Conservation (phyloP, 2,797 vertebrate species). For the Anas bahamensis region DNA sequence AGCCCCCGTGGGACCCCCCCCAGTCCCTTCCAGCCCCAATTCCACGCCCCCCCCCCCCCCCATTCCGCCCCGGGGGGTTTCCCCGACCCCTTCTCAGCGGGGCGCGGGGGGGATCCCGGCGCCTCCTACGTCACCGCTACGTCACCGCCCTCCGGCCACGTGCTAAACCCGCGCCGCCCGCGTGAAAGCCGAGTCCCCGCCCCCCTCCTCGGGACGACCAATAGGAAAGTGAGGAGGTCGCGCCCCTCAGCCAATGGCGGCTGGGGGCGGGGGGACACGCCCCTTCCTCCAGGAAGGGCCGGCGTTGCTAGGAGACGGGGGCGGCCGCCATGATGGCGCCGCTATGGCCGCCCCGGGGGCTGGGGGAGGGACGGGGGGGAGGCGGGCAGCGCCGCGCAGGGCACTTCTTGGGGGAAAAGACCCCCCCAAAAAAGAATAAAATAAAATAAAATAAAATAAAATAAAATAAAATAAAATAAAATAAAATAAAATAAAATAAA, state of each 20-base stretch:
- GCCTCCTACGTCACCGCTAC: background rate
- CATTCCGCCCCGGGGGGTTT: no score
- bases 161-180: background rate
- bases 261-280: background rate
- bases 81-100: no score
- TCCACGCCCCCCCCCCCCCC: no score
- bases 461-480: no score
- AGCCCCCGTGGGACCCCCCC: no score
- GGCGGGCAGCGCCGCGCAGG: no score
- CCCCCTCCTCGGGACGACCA: background rate
- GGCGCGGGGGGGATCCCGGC: background rate
- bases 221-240: accelerated
- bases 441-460: no score
- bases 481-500: no score
- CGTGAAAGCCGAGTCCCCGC: background rate
- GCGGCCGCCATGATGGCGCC: background rate
- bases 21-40: no score
- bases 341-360: background rate
- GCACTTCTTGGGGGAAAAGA: no score
- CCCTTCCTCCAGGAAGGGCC: background rate
- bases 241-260: background rate
- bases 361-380: no score
- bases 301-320: background rate
- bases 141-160: background rate
- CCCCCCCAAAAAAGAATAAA: no score